These are phyloP conservation scores for Sylvilagus bachmani DNA, from an alignment of 2,113 vertebrate species.

Conservation along the genomic window DNA sequence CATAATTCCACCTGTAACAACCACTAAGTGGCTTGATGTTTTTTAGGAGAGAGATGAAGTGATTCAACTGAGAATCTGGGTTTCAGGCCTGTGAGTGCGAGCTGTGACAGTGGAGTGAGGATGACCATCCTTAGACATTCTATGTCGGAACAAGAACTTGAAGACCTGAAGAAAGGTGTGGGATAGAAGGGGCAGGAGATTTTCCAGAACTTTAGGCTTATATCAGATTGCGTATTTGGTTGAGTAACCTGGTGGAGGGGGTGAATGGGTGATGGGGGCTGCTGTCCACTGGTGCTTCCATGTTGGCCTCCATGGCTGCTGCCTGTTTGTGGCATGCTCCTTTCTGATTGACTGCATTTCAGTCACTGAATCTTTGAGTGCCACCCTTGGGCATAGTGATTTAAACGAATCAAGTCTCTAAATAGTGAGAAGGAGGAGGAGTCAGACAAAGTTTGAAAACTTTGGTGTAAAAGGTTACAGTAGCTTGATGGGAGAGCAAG, in stretches of 20 bases:
- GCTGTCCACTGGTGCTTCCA: background rate
- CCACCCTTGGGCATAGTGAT: background rate
- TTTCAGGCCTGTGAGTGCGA: background rate
- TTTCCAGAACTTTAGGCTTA: background rate
- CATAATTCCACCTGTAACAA: background rate
- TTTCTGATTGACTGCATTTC: background rate
- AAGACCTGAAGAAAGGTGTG: background rate
- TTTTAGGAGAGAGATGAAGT: background rate
- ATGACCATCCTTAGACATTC: background rate
- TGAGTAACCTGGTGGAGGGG: background rate
- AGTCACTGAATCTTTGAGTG: background rate
- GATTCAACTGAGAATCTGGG: background rate
- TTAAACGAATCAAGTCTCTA: constrained; percentile 1
- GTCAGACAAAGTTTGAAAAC: background rate
- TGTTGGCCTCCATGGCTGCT: background rate
- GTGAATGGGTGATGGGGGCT: no score
- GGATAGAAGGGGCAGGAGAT: background rate
- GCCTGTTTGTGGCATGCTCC: background rate
- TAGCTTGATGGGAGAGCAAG: background rate
- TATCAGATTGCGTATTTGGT: background rate
- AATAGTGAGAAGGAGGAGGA: constrained; percentile 18
- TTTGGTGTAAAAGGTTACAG: background rate
- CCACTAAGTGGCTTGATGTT: background rate
- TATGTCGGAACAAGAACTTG: background rate
- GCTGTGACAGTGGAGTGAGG: background rate